Evolutionary conservation across 2,113 vertebrate species (phyloP).

Genomic region (Cavia aperea): DNA sequence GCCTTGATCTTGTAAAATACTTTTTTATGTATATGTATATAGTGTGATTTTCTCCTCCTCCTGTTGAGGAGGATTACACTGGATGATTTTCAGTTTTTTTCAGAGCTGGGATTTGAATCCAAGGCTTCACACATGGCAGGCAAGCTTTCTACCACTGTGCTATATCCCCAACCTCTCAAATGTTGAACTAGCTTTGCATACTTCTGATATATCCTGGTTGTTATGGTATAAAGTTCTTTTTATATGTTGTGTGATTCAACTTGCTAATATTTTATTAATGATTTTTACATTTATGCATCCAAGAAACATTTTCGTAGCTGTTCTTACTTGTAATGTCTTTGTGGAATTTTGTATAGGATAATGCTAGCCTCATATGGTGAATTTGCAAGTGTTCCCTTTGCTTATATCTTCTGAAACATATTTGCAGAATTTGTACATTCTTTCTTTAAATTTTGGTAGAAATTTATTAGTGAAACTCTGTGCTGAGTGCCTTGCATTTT

Average conservation of each 20-base stretch:
- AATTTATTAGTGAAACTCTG: not conserved
- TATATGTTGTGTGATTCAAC: not conserved
- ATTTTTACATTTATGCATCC: not conserved
- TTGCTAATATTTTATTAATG: not conserved
- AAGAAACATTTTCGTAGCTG: not conserved
- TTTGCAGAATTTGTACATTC: not conserved
- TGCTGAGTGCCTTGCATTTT: not conserved
- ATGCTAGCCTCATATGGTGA: not conserved
- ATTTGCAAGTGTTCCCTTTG: not conserved
- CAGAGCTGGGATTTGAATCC: not conserved
- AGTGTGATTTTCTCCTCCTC: not conserved
- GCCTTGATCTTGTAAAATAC: not conserved
- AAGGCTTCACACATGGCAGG: not conserved
- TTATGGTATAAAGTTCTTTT: not conserved
- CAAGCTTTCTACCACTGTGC: not conserved
- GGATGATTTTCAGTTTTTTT: not conserved
- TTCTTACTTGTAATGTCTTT: not conserved
- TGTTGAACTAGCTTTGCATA: not conserved
- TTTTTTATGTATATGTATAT: not conserved
- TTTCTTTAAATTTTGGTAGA: not conserved
- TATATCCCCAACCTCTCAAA: not conserved
- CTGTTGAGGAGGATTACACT: not conserved
- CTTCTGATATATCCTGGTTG: not conserved
- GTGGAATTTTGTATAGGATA: not conserved
- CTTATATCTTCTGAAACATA: not conserved